Percentiles rank a stretch among this genome's conserved stretches.
phyloP scores from a whole-genome alignment of 2,113 vertebrate genomes.

The Ariopsis seemanni region DNA sequence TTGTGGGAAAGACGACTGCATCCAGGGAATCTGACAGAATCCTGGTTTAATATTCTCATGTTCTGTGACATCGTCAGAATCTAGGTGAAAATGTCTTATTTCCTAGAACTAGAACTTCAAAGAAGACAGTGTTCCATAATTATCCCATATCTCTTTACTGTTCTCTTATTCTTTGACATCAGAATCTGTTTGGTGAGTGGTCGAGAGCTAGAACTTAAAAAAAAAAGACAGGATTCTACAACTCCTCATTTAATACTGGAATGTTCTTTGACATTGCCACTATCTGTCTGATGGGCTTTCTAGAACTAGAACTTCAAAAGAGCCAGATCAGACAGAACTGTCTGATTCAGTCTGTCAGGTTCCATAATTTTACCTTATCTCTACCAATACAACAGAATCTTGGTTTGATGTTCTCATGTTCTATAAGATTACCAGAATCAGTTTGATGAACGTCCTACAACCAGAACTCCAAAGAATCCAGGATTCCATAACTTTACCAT shows the following conservation, averaged over 20 bases:
- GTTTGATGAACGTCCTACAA: background rate
- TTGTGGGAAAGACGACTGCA: constrained; percentile 53
- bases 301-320: background rate
- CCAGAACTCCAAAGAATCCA: background rate
- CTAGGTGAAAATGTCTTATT: background rate
- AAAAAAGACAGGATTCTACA: background rate
- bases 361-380: background rate
- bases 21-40: constrained; percentile 42
- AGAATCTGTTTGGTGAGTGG: background rate
- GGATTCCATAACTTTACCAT: background rate
- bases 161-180: background rate
- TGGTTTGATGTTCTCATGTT: background rate
- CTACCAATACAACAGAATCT: background rate
- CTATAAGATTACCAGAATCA: background rate
- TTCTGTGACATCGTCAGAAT: background rate
- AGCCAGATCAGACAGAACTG: background rate
- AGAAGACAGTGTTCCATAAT: background rate
- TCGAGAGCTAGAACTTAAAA: background rate
- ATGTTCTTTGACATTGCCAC: background rate
- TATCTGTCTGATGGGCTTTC: background rate
- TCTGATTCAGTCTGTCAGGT: background rate
- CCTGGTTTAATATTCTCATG: background rate
- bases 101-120: background rate
- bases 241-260: background rate
- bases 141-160: background rate